Evolutionary conservation across 1,140 invertebrate species (phyloP), one percentile per base, ranked within the genome.

Genomic region (Anadara kagoshimensis): DNA sequence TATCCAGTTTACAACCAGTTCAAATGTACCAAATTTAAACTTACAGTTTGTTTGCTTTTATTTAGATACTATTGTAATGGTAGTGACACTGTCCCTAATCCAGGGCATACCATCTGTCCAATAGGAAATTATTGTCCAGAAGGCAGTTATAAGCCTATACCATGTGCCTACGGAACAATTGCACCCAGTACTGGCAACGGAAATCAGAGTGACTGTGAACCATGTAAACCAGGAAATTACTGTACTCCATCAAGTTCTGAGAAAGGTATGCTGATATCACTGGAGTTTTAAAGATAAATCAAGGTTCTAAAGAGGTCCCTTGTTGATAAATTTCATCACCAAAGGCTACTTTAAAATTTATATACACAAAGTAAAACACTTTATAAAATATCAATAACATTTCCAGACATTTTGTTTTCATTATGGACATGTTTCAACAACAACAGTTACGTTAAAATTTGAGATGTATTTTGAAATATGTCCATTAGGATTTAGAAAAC

Each of bases 71-170:
- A 86, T 78, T 88, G 86, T 66, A 83, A 82, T 67, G 85, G 85
- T 51, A 84, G 83, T 58, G 85, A 81, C 26, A 79, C 78, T 11
- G 72, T 79, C 1, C 85, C 85, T 12, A 86, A 84, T 56, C 84
- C 86, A 12, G 54, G 73, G 16, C 63, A 81, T 22, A 77, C 75
- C 12, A 54, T 83, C 36, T 88, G 86, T 72, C 86, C 86, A 5
- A 82, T 87, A 36, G 86, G 86, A 24, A 87, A 84, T 75, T 88
- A 88, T 64, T 88, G 87, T 71, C 87, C 87, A 10, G 76, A 82
- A 56, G 86, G 86, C 18, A 85, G 83, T 63, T 82, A 84, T 66
- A 69, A 76, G 18, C 86, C 87, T 1, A 82, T 68, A 3, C 79
- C 86, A 18, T 88, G 87, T 63, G 83, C 85, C 5, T 74, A 76